A percentile compares a stretch with the other conserved stretches of the same genome.
Evolutionary conservation across 2,113 vertebrate species (phyloP).

Genomic region (Condylura cristata): DNA sequence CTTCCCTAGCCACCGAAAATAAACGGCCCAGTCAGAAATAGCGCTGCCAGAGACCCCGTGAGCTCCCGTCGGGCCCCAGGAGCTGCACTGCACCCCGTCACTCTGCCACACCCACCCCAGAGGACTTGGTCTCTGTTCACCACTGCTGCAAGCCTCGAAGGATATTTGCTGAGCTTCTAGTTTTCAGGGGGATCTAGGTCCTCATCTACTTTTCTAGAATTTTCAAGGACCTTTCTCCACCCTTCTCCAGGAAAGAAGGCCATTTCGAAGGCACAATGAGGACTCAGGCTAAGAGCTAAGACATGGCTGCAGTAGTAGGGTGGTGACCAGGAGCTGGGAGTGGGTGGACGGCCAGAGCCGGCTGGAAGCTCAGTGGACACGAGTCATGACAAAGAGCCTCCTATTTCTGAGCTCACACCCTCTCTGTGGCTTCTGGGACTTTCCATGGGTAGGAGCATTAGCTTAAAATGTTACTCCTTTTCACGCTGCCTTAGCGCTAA

Average conservation of each 20-base stretch:
- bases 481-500: not conserved
- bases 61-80: not conserved
- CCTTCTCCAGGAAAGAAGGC: not conserved
- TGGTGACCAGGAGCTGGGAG: not conserved
- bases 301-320: not conserved
- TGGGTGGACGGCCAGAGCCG: not conserved
- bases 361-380: not conserved
- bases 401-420: not conserved
- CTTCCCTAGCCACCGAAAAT: constrained; percentile 50
- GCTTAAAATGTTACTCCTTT: not conserved
- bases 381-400: not conserved
- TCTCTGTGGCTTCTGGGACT: not conserved
- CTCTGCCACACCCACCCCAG: not conserved
- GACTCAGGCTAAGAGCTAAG: not conserved
- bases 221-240: constrained; percentile 3
- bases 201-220: not conserved
- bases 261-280: not conserved
- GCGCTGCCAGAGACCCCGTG: not conserved
- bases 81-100: not conserved
- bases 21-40: constrained; percentile 29
- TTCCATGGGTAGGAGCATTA: not conserved
- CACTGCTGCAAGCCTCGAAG: not conserved
- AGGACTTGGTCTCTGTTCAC: not conserved
- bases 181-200: not conserved
- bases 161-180: not conserved